Evolutionary conservation across 2,888 invertebrate genomes (phyloP).

Genomic region (Magallana nippona): DNA sequence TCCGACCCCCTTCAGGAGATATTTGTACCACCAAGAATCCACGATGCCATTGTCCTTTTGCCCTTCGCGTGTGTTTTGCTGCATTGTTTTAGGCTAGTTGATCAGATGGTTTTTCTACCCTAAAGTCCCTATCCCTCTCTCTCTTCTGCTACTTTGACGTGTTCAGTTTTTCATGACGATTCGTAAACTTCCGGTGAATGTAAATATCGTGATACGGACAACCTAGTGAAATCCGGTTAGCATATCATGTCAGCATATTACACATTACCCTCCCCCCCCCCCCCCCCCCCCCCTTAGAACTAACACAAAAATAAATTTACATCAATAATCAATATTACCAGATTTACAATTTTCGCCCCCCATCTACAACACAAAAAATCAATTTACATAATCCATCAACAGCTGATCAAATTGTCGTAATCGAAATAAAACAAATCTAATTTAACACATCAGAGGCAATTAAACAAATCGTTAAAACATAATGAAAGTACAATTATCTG

Average conservation of each 20-base stretch:
- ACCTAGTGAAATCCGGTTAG: background rate
- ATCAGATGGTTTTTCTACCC: background rate
- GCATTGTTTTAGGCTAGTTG: background rate
- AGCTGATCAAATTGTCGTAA: no score
- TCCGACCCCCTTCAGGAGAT: conserved; percentile 62
- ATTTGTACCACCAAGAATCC: conserved; percentile 68
- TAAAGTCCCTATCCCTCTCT: background rate
- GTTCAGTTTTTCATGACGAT: conserved; percentile 30
- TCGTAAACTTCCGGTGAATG: conserved; percentile 31
- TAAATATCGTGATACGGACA: background rate
- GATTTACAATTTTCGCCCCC: background rate
- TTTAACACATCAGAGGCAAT: background rate
- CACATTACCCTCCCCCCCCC: background rate
- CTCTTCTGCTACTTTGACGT: conserved; percentile 25
- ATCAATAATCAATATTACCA: background rate
- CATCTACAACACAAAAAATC: background rate
- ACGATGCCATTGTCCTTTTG: conserved; percentile 50
- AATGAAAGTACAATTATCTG: no score
- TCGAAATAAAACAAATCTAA: background rate
- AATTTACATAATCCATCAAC: no score
- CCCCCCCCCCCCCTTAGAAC: background rate
- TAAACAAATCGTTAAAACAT: no score
- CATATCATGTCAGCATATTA: no score
- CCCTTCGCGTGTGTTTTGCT: conserved; percentile 17
- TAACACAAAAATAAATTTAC: background rate